Conservation (phyloP, 2,113 vertebrate genomes). For the Albula goreensis region DNA sequence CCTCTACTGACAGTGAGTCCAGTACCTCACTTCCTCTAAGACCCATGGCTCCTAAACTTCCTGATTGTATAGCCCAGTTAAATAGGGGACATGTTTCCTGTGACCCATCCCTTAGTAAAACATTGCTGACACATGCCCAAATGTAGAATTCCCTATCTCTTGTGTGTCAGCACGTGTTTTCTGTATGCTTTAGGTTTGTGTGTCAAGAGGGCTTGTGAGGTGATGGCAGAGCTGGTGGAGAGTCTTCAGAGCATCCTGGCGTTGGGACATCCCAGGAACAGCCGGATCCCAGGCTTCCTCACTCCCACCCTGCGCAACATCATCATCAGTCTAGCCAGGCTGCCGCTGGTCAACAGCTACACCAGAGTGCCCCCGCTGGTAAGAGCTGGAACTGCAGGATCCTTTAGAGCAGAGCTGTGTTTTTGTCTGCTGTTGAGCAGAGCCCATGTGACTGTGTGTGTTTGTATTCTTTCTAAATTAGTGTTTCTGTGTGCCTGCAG, state of each 20-base stretch:
- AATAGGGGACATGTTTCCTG: too few relatives aligned
- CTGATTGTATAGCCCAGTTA: too few relatives aligned
- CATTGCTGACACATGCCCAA: too few relatives aligned
- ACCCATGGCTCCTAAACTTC: too few relatives aligned
- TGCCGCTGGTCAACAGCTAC: slow-evolving; percentile 95
- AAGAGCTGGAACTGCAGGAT: slow-evolving; percentile 31
- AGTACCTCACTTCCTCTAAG: too few relatives aligned
- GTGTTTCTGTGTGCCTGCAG: slow-evolving; percentile 53
- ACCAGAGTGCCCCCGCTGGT: slow-evolving; percentile 91
- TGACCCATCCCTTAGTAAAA: too few relatives aligned
- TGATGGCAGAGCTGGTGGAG: slow-evolving; percentile 91
- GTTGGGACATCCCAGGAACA: slow-evolving; percentile 80
- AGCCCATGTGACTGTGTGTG: background rate
- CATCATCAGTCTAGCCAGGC: slow-evolving; percentile 86
- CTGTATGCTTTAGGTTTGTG: slow-evolving; percentile 63
- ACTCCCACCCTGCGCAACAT: slow-evolving; percentile 85
- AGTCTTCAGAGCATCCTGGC: slow-evolving; percentile 80
- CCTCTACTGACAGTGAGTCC: slow-evolving; percentile 55
- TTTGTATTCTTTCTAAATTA: too few relatives aligned
- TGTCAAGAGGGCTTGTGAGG: slow-evolving; percentile 79
- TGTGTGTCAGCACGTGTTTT: background rate
- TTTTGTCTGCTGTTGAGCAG: background rate
- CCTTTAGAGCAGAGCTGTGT: too few relatives aligned
- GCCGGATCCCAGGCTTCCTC: slow-evolving; percentile 81
- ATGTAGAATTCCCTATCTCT: too few relatives aligned